Evolutionary conservation across 1,140 invertebrate species (phyloP).

Genomic region (Hormaphis cornu): DNA sequence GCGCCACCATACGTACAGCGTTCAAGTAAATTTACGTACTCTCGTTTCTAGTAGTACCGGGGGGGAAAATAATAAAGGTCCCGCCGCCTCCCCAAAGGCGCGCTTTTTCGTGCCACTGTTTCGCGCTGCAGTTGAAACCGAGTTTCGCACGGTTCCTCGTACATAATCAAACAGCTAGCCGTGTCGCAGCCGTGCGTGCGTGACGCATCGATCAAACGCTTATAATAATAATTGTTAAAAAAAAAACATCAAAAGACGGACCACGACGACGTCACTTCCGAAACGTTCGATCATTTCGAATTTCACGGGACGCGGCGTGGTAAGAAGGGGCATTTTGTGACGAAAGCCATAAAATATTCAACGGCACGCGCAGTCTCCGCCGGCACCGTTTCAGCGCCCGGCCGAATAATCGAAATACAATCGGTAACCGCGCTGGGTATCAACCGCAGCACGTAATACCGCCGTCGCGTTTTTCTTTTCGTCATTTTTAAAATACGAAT

Average conservation of each 20-base stretch:
- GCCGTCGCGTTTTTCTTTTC: not conserved
- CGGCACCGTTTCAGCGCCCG: not conserved
- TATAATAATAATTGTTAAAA: slow-evolving; percentile 8
- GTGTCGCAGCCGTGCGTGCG: not conserved
- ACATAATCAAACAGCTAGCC: not conserved
- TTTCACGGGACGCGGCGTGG: not conserved
- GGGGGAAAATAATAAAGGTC: too few species aligned
- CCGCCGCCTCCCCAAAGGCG: too few species aligned
- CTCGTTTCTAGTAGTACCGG: too few species aligned
- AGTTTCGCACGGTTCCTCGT: not conserved
- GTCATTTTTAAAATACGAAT: not conserved
- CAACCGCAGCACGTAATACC: not conserved
- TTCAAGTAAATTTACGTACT: too few species aligned
- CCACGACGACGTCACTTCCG: slow-evolving; percentile 5
- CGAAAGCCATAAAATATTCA: slow-evolving; percentile 31
- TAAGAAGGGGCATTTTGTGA: slow-evolving; percentile 9
- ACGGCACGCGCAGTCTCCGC: slow-evolving; percentile 1
- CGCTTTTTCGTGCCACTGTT: too few species aligned
- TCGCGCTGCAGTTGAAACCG: too few species aligned
- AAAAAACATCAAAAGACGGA: not conserved
- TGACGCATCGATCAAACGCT: slow-evolving; percentile 17
- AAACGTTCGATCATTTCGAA: slow-evolving; percentile 26
- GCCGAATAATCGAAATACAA: not conserved
- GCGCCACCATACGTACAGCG: too few species aligned
- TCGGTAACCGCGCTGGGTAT: not conserved